Percentiles rank a stretch among this genome's conserved stretches.
phyloP scores from a whole-genome alignment of 2,113 vertebrate genomes.

The Malurus cyaneus region DNA sequence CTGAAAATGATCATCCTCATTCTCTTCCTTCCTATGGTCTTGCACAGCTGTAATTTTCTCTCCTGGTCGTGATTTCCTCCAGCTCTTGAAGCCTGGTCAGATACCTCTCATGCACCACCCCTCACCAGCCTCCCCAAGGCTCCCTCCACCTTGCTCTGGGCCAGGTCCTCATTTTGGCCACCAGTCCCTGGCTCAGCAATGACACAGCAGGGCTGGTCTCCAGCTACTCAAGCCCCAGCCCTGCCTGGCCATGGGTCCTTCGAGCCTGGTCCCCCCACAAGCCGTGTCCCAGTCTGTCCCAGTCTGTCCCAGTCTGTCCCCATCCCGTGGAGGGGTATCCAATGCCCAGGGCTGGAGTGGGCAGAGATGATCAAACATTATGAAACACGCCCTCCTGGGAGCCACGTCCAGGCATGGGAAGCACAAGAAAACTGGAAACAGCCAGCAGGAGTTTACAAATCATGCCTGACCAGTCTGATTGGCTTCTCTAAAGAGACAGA shows the following conservation, averaged over 20 bases:
- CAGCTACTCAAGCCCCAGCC: background rate
- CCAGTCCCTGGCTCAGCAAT: background rate
- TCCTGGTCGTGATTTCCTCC: background rate
- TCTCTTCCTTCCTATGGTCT: background rate
- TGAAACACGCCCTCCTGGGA: background rate
- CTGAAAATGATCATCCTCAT: background rate
- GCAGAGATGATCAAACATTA: background rate
- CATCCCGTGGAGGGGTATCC: accelerated
- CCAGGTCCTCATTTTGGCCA: background rate
- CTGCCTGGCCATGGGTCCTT: too few relatives aligned
- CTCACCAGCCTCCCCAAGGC: accelerated
- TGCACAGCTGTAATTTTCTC: background rate
- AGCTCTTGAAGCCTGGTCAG: background rate
- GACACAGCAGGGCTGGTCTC: background rate
- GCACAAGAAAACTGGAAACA: background rate
- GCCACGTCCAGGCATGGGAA: background rate
- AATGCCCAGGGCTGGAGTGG: background rate
- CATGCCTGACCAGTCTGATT: background rate
- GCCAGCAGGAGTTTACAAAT: background rate
- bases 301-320: background rate
- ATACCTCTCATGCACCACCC: background rate
- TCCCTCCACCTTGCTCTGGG: too few relatives aligned
- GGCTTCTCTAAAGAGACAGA: background rate
- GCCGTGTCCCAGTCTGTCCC: background rate
- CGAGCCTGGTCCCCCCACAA: accelerated